phyloP scores from a whole-genome alignment of 2,113 vertebrate genomes.

The Smithornis capensis region DNA sequence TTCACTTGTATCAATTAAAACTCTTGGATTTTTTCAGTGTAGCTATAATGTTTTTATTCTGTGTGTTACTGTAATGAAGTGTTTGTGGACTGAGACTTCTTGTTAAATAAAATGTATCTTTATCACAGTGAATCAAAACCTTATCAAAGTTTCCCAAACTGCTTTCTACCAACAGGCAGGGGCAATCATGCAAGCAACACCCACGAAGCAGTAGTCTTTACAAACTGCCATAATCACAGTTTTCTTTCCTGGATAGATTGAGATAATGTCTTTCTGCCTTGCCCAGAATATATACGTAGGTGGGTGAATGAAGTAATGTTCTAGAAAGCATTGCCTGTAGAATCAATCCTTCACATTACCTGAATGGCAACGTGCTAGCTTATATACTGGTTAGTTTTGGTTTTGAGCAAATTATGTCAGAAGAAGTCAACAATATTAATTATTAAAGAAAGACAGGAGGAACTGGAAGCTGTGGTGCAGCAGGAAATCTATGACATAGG shows the following conservation, averaged over 20 bases:
- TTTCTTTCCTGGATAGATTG: background rate
- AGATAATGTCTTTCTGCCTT: background rate
- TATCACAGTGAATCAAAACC: background rate
- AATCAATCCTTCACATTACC: background rate
- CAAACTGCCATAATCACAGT: background rate
- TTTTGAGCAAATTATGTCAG: background rate
- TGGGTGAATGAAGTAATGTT: constrained; percentile 18
- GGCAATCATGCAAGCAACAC: background rate
- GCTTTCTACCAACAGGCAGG: background rate
- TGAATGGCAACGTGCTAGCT: background rate
- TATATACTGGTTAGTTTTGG: background rate
- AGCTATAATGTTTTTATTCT: background rate
- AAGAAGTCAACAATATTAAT: background rate
- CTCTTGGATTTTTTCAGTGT: background rate
- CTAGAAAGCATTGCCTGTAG: background rate
- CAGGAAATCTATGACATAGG: background rate
- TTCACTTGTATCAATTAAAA: background rate
- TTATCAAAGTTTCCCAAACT: background rate
- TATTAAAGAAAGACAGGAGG: background rate
- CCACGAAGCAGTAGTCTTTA: constrained; percentile 16
- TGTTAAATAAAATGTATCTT: background rate
- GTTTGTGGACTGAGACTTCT: background rate
- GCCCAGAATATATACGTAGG: background rate
- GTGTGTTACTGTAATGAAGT: background rate
- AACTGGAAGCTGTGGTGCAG: background rate